phyloP scores from a whole-genome alignment of 2,113 vertebrate genomes.

The Platanista minor region DNA sequence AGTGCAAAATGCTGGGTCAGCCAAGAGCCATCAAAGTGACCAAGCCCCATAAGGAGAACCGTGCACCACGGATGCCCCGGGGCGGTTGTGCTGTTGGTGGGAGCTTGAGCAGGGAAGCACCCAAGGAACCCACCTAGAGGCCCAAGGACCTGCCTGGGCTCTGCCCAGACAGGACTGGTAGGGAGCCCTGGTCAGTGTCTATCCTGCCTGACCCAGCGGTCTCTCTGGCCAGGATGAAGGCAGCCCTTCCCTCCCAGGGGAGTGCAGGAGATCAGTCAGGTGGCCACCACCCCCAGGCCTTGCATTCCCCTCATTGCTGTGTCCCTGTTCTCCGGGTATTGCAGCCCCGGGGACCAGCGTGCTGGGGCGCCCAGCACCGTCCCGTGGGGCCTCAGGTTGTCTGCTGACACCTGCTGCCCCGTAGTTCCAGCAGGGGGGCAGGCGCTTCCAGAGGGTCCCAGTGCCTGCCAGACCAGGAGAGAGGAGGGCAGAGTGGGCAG shows the following conservation, averaged over 20 bases:
- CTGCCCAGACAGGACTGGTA: fast-evolving
- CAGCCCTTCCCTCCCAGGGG: background rate
- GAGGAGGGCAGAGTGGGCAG: background rate
- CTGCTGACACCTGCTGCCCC: background rate
- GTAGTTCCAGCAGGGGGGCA: fast-evolving
- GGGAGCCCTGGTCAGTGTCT: fast-evolving
- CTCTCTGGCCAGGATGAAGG: fast-evolving
- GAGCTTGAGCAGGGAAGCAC: fast-evolving
- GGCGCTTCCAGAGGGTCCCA: background rate
- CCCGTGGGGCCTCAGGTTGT: fast-evolving
- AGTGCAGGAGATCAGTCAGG: too few relatives aligned
- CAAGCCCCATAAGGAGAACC: fast-evolving
- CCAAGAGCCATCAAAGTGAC: fast-evolving
- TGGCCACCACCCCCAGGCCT: background rate
- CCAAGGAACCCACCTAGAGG: background rate
- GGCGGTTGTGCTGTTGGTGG: fast-evolving
- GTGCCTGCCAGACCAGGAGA: background rate
- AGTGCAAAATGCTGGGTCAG: too few relatives aligned
- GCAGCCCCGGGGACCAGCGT: fast-evolving
- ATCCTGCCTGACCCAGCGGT: background rate
- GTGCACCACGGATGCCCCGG: fast-evolving
- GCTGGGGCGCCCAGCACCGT: fast-evolving
- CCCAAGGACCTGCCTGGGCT: background rate
- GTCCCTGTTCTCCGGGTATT: background rate
- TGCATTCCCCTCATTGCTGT: background rate